These are phyloP conservation scores for Dallia pectoralis DNA, from an alignment of 2,797 vertebrate species.

Conservation along the genomic window DNA sequence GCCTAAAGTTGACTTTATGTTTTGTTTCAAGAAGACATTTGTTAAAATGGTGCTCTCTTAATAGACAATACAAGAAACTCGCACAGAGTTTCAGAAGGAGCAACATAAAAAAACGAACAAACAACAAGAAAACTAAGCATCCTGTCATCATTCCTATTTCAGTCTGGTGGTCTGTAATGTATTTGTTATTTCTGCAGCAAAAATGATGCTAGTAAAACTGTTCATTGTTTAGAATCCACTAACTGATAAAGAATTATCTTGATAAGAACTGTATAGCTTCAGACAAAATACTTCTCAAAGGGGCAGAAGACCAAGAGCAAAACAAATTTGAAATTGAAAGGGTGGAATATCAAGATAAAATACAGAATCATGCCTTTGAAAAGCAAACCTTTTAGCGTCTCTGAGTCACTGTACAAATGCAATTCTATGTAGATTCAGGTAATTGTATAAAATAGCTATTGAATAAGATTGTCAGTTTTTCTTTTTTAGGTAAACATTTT, in stretches of 20 bases:
- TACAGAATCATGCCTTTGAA: slow-evolving; percentile 47
- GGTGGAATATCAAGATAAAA: slow-evolving; percentile 43
- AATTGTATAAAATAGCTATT: slow-evolving; percentile 67
- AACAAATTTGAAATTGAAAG: slow-evolving; percentile 36
- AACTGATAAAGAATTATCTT: slow-evolving; percentile 51
- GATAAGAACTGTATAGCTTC: slow-evolving; percentile 33
- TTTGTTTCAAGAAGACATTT: slow-evolving; percentile 67
- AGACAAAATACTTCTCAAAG: slow-evolving; percentile 27
- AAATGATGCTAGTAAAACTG: slow-evolving; percentile 48
- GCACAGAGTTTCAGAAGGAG: slow-evolving; percentile 48
- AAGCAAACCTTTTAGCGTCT: slow-evolving; percentile 51
- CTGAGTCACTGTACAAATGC: slow-evolving; percentile 65
- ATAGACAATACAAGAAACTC: slow-evolving; percentile 24
- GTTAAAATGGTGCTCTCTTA: slow-evolving; percentile 78
- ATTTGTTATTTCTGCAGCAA: slow-evolving; percentile 59
- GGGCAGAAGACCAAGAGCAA: slow-evolving; percentile 30
- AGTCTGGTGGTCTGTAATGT: slow-evolving; percentile 67
- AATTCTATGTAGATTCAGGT: slow-evolving; percentile 66
- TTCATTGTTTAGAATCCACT: slow-evolving; percentile 59
- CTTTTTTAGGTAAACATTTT: slow-evolving; percentile 44
- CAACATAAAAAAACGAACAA: slow-evolving; percentile 33
- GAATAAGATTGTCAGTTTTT: slow-evolving; percentile 59
- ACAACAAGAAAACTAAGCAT: slow-evolving; percentile 51
- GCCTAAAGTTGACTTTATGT: slow-evolving; percentile 57
- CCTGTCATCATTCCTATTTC: slow-evolving; percentile 63